Evolutionary conservation across 1,140 invertebrate species (phyloP), one percentile per base, ranked within the genome.

Genomic region (Ostrea edulis): DNA sequence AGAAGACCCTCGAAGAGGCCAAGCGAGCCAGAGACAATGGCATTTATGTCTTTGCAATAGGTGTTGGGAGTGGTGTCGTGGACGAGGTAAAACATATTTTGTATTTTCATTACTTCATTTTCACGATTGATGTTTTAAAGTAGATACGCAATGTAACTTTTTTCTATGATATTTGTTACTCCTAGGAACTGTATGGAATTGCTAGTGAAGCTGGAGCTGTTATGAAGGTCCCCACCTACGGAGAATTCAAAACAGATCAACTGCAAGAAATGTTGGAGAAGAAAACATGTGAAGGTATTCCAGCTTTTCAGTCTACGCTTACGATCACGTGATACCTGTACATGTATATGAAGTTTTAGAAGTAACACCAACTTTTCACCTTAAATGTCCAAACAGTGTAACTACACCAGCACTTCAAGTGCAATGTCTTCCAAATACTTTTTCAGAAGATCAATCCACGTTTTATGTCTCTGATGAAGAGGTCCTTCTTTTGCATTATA

Each of bases 11-110:
- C 58, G 53, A n/a, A 0, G 53, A 89, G 68, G 88, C 88, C 4
- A 54, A 55, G 51, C 62, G 25, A 25, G 90, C 89, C 14, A 92
- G 91, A 77, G 55, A 82, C 12, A 44, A 82, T 8, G 77, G 82
- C 29, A 91, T 92, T 71, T 82, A 87, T 25, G 85, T 93, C 11
- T 93, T 93, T 87, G 91, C 91, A 20, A 87, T 93, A 44, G 92
- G 92, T 14, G 87, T 93, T 51, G 92, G 92, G 14, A 22, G 22
- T 4, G 52, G 17, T 17, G 90, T 91, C 20, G 89, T 92, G 82
- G n/a, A 86, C 7, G 11, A 44, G 54, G 83, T 85, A 54, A 25
- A n/a, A 0, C 17, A 14, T 51, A 7, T 82, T 14, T 14, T n/a
- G 14, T 11, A 71, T 81, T 29, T 22, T 29, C 14, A 17, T 29